These are phyloP conservation scores for Urocitellus parryii DNA, from an alignment of 2,113 vertebrate species.

Conservation along the genomic window DNA sequence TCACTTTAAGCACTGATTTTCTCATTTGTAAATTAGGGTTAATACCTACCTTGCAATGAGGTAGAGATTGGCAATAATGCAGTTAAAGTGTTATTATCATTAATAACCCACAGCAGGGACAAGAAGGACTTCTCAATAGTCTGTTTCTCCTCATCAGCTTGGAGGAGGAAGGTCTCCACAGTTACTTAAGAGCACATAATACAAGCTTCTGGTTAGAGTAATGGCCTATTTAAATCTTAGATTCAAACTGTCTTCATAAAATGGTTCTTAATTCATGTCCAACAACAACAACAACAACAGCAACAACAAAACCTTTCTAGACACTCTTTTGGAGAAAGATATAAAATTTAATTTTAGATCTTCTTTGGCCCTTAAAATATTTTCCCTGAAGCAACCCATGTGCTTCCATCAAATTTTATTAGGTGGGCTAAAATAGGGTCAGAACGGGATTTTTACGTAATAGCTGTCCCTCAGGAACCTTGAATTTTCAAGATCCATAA, in stretches of 20 bases:
- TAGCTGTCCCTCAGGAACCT: neutral
- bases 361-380: conserved; percentile 64
- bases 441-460: conserved; percentile 58
- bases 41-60: conserved; percentile 27
- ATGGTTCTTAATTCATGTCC: conserved; percentile 58
- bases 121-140: neutral
- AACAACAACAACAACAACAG: neutral
- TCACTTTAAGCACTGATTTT: neutral
- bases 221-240: conserved; percentile 67
- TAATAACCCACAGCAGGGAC: neutral
- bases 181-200: neutral
- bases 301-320: conserved; percentile 21
- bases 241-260: conserved; percentile 67
- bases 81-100: neutral
- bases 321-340: conserved; percentile 52
- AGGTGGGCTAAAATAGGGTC: conserved; percentile 57
- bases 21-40: conserved; percentile 11
- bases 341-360: conserved; percentile 67
- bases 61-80: neutral
- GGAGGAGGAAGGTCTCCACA: conserved; percentile 2
- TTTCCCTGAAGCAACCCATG: conserved; percentile 35
- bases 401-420: conserved; percentile 62
- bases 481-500: conserved; percentile 5
- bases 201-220: conserved; percentile 52
- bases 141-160: conserved; percentile 44